These are phyloP conservation scores for Plagodis pulveraria DNA, from an alignment of 2,888 invertebrate species.

Conservation along the genomic window DNA sequence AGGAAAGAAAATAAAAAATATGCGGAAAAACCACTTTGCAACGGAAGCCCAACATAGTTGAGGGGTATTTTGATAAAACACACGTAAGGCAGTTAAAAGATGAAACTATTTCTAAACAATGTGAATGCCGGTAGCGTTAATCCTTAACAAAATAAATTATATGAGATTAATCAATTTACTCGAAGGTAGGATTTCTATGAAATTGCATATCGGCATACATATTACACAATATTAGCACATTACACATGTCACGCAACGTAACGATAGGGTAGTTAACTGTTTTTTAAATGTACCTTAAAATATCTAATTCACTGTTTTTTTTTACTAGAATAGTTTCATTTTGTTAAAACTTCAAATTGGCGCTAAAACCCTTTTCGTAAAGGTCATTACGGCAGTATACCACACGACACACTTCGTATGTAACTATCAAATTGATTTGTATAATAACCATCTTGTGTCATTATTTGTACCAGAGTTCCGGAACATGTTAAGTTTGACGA, in stretches of 20 bases:
- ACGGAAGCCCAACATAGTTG: conserved; percentile 19
- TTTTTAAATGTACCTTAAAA: too few species aligned
- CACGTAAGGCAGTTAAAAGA: conserved; percentile 4
- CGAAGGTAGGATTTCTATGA: conserved; percentile 6
- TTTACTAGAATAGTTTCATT: too few species aligned
- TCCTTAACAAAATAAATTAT: background rate
- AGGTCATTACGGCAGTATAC: too few species aligned
- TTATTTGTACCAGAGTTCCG: too few species aligned
- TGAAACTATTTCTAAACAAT: conserved; percentile 6
- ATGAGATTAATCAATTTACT: background rate
- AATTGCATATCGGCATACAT: background rate
- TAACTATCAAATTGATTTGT: too few species aligned
- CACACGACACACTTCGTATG: too few species aligned
- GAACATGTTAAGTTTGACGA: too few species aligned
- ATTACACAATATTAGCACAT: background rate
- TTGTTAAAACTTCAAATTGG: too few species aligned
- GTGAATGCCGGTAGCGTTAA: conserved; percentile 5
- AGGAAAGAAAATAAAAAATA: conserved; percentile 27
- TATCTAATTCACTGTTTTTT: too few species aligned
- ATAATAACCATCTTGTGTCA: too few species aligned
- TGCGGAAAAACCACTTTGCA: conserved; percentile 13
- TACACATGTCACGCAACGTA: conserved; percentile 2
- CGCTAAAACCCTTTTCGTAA: too few species aligned
- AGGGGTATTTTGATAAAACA: conserved; percentile 24
- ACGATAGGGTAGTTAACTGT: background rate